Percentiles rank a stretch among this genome's conserved stretches.
Conservation (phyloP, 2,113 vertebrate species). For the Macquaria ambigua region DNA sequence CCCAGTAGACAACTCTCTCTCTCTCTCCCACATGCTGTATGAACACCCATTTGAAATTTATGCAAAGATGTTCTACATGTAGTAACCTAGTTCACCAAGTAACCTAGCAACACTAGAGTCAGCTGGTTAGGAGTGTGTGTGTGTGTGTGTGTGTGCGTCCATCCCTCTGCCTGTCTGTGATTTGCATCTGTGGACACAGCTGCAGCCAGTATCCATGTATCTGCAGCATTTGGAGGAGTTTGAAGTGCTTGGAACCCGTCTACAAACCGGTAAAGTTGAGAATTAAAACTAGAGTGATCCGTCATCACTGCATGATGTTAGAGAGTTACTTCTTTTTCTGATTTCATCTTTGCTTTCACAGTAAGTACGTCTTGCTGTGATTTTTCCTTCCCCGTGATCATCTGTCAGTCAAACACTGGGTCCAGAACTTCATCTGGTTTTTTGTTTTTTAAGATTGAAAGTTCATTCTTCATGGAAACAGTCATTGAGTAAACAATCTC, state of each 20-base stretch:
- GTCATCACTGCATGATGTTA: constrained; percentile 2
- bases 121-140: constrained; percentile 60
- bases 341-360: constrained; percentile 14
- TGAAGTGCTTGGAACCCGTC: constrained; percentile 4
- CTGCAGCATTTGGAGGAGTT: constrained; percentile 22
- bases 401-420: constrained; percentile 1
- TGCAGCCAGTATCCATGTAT: constrained; percentile 5
- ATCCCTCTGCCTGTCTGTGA: constrained; percentile 32
- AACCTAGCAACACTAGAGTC: constrained; percentile 82
- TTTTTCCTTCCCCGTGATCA: not conserved
- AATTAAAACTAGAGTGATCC: not conserved
- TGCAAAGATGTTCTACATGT: constrained; percentile 76
- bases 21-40: constrained; percentile 6
- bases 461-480: not conserved
- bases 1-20: constrained; percentile 20
- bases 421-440: not conserved
- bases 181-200: constrained; percentile 61
- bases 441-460: not conserved
- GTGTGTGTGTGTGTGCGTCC: constrained; percentile 3
- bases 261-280: constrained; percentile 19
- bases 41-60: constrained; percentile 62
- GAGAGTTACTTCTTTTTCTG: constrained; percentile 28
- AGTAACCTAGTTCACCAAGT: constrained; percentile 81
- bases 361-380: not conserved
- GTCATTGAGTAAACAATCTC: not conserved